Evolutionary conservation across 2,797 vertebrate genomes (phyloP).

Genomic region (Cossypha niveicapilla): DNA sequence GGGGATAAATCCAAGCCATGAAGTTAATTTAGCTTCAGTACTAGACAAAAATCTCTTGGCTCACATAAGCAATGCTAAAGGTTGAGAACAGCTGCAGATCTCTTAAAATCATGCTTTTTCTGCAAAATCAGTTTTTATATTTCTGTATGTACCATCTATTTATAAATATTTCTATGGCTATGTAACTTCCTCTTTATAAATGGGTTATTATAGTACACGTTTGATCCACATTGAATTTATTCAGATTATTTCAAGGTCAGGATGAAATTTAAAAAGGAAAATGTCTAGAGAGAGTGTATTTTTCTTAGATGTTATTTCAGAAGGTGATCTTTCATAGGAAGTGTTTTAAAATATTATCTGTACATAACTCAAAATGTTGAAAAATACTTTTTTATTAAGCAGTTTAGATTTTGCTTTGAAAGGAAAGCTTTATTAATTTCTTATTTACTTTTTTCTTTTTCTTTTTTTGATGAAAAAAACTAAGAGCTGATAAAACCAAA

Average conservation of each 20-base stretch:
- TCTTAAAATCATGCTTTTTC: conserved; percentile 70
- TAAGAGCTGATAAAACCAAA: background rate
- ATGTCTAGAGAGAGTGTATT: background rate
- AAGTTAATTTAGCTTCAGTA: conserved; percentile 71
- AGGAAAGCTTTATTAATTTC: background rate
- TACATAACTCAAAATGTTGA: background rate
- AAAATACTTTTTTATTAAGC: background rate
- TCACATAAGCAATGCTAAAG: conserved; percentile 67
- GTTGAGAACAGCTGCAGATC: conserved; percentile 71
- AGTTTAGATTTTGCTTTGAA: background rate
- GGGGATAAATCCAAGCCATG: conserved; percentile 47
- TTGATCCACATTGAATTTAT: conserved; percentile 8
- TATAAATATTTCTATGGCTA: conserved; percentile 60
- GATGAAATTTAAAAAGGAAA: conserved; percentile 7
- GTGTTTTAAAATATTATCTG: background rate
- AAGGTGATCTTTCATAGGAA: background rate
- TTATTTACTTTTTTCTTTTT: background rate
- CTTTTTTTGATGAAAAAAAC: background rate
- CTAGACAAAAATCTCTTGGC: conserved; percentile 70
- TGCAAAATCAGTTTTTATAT: conserved; percentile 69
- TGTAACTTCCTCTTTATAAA: conserved; percentile 32
- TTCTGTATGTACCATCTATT: conserved; percentile 60
- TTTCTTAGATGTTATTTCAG: background rate
- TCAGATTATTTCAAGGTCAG: conserved; percentile 11
- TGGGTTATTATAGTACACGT: conserved; percentile 36